A percentile compares a stretch with the other conserved stretches of the same genome.
Evolutionary conservation across 2,888 invertebrate genomes (phyloP).

Genomic region (Athalia cordata): DNA sequence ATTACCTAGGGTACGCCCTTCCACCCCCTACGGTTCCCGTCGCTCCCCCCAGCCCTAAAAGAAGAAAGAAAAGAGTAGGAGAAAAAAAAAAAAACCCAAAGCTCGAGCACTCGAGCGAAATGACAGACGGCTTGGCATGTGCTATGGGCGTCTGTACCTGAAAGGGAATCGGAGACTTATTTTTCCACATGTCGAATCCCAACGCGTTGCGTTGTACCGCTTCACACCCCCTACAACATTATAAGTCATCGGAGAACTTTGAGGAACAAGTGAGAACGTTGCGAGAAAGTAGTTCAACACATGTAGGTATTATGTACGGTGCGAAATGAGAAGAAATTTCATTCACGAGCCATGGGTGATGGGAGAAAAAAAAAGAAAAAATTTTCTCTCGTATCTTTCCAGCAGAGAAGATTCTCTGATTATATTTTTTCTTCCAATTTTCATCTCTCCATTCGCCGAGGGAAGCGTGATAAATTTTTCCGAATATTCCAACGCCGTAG

Average conservation of each 20-base stretch:
- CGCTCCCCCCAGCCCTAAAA: too few species aligned
- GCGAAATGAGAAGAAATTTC: not conserved
- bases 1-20: not conserved
- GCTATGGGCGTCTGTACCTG: conserved; percentile 36
- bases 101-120: conserved; percentile 15
- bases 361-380: not conserved
- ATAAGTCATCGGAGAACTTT: conserved; percentile 8
- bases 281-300: not conserved
- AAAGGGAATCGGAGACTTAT: conserved; percentile 35
- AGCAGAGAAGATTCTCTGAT: too few species aligned
- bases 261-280: not conserved
- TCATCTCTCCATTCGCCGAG: too few species aligned
- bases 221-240: not conserved
- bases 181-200: conserved; percentile 31
- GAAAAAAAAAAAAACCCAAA: not conserved
- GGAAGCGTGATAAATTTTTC: not conserved
- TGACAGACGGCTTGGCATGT: conserved; percentile 40
- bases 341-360: not conserved
- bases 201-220: not conserved
- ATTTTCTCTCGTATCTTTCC: too few species aligned
- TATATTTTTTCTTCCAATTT: too few species aligned
- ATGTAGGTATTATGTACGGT: too few species aligned
- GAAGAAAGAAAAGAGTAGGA: too few species aligned
- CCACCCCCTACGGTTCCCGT: not conserved
- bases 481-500: not conserved